Percentiles rank a stretch among this genome's conserved stretches.
These are phyloP conservation scores for Aldrovandia affinis DNA, from an alignment of 2,797 vertebrate genomes.

Conservation along the genomic window DNA sequence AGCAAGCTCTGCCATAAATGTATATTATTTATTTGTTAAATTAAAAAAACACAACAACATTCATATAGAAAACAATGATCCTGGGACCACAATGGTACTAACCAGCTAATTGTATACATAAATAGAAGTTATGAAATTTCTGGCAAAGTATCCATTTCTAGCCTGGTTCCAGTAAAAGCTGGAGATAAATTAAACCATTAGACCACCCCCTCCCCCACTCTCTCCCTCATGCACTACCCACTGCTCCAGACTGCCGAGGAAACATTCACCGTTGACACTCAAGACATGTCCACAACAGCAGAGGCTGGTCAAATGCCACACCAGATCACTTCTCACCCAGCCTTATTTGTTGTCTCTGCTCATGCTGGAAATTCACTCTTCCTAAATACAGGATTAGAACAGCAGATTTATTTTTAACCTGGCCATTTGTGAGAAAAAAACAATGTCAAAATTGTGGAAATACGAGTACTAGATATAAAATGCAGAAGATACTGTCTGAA, in stretches of 20 bases:
- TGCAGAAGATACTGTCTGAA: no score
- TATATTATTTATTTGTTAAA: background rate
- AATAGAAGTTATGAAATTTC: constrained; percentile 55
- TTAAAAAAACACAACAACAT: background rate
- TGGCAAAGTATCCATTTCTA: constrained; percentile 52
- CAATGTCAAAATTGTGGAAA: no score
- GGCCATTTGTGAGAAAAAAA: no score
- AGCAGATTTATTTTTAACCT: no score
- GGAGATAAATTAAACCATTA: constrained; percentile 46
- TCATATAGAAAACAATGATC: constrained; percentile 44
- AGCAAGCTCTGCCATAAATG: constrained; percentile 43
- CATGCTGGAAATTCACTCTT: background rate
- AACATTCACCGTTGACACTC: constrained; percentile 39
- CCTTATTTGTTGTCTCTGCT: background rate
- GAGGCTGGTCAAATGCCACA: constrained; percentile 49
- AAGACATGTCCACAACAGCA: constrained; percentile 34
- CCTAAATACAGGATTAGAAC: no score
- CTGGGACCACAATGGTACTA: constrained; percentile 46
- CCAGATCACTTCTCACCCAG: constrained; percentile 38
- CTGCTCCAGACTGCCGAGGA: constrained; percentile 38
- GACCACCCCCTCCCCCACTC: constrained; percentile 37
- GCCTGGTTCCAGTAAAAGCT: constrained; percentile 47
- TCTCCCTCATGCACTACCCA: constrained; percentile 44
- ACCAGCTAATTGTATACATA: constrained; percentile 52
- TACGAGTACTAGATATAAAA: no score